Base-by-base conservation (phyloP, 2,888 invertebrate genomes). In the Podotricha telesiphe region DNA sequence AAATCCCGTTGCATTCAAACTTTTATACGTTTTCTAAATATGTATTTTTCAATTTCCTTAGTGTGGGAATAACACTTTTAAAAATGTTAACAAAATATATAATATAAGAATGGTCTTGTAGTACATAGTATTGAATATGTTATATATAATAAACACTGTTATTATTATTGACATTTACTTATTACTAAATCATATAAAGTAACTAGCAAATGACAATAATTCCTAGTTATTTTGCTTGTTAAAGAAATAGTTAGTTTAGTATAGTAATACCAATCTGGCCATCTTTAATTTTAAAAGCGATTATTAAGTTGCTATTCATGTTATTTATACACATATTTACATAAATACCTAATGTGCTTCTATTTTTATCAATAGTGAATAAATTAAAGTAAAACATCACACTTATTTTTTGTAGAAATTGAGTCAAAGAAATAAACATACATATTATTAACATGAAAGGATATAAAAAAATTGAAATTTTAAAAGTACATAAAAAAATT, bases 251-350 rank as follows among this genome's bases (percentile, higher is more conserved):
- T 22, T 22, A 2, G 2, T 42, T 40, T 37, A 10, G 28, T n/a
- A 22, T 28, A 17, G 11, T 19, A n/a, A 20, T n/a, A 22, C 40
- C 0, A 34, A 20, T 22, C 15, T 59, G n/a, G 1, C 22, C 11
- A n/a, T 42, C 10, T 20, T 10, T 59, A 22, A 22, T 42, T 0
- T 59, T 22, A 28, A 8, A 42, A 8, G 10, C 22, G 10, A 28
- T 45, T 59, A 11, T 47, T 17, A n/a, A 34, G 28, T 6, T 10
- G 3, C 10, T 11, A 59, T 28, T 45, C 45, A 45, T 42, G 59
- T 17, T 59, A 5, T 42, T n/a, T n/a, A n/a, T n/a, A n/a, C n/a
- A n/a, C n/a, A 59, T 22, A 59, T 59, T 59, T 59, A 22, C 20
- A 42, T 58, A 15, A 58, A 58, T 42, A 42, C 15, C 6, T n/a